Evolutionary conservation across 2,888 invertebrate species (phyloP), one percentile per base, ranked within the genome.

Genomic region (Acleris holmiana): DNA sequence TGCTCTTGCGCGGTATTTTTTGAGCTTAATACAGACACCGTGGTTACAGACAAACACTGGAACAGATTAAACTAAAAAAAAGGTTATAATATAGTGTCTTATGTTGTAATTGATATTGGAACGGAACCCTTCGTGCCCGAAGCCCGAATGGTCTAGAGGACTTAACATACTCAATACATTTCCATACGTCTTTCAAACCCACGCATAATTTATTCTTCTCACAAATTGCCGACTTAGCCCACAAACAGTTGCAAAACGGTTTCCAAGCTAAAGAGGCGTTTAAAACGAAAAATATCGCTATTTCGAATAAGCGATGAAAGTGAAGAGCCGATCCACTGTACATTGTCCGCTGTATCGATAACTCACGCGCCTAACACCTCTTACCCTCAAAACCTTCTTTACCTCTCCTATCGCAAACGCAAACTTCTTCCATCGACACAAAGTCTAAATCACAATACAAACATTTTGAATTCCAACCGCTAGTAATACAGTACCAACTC

Each of bases 361-460:
- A 35, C 76, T 73, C 75, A 59, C 73, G 67, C 56, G 62, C 47
- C 64, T 72, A 71, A 75, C 73, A 74, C 78, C 76, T 75, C 79
- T 76, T 77, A 74, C 69, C 76, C 76, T 76, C 71, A 66, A 78
- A 78, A 77, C 76, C 79, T 67, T 73, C 71, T 76, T 76, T 70
- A 67, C 13, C 17, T 23, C 19, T 18, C 23, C 10, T 40, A 48
- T 7, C 18, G 6, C 15, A 48, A 64, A 19, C 7, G 5, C 47
- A 54, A 48, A 25, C 47, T 21, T 59, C 47, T 17, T n/a, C 19
- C 13, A 18, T 17, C 15, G 53, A n/a, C n/a, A 41, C 48, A 59
- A 41, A 40, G 48, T 18, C 58, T 41, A 49, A 54, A 59, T 19
- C 48, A 17, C 23, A 48, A 48, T 48, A 19, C 1, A 13, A 19